Base-by-base conservation (phyloP, 92 coral and sea anemone genomes). In the Blastomussa wellsi region DNA sequence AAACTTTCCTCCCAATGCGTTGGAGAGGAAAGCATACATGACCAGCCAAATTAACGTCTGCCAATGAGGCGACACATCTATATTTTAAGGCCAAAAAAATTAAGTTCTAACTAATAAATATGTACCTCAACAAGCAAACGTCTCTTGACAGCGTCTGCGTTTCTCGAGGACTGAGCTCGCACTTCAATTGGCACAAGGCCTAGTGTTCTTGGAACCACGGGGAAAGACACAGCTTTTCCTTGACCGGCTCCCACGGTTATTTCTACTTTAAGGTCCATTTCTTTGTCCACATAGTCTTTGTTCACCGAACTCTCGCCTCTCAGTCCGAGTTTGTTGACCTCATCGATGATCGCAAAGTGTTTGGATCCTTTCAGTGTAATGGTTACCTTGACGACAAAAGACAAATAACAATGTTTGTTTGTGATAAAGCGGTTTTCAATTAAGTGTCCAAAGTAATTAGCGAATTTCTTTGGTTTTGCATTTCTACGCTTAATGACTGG, bases 121-220 rank as follows among this genome's bases (percentile, higher is more conserved):
- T 35, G 36, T 70, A 70, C 99, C 99, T 96, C 96, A 14, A 96
- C 99, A 39, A 96, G 83, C 37, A 96, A 89, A 17, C 69, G 89
- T 36, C 98, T 74, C 65, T 84, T 79, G 19, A 96, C 98, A n/a
- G 98, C 97, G 67, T 96, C 99, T 32, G 99, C 93, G 0, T 90
- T 92, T 24, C 64, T 62, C 16, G 77, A 37, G 41, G 99, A 92
- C 84, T 96, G 98, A 64, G 99, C 99, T 84, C 87, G 93, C 73
- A 95, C 93, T 31, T 82, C 86, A 68, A 96, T 49, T 7, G 99
- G 98, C 16, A 96, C 84, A 57, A 84, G 38, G 22, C 98, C 99
- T 36, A 96, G 91, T 65, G 89, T 86, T 51, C 26, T 88, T 1
- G 94, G 94, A 16, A 91, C 92, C 76, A 96, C 89, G 13, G 99